These are phyloP conservation scores for Athrips mouffetella DNA, from an alignment of 2,888 invertebrate species.

Conservation along the genomic window DNA sequence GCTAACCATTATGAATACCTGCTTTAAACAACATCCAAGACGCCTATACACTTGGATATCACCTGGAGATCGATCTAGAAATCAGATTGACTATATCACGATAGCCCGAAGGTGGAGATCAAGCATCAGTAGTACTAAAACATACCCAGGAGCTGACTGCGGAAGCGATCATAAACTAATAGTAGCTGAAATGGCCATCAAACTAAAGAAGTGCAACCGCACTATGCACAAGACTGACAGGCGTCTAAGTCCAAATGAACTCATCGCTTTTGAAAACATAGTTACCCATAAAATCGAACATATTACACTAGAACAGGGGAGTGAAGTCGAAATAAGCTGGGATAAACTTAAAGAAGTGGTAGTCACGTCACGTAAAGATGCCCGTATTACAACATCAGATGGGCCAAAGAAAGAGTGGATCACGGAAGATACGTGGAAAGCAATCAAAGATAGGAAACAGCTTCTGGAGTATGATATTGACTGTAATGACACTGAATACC, in stretches of 20 bases:
- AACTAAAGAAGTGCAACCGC: neutral
- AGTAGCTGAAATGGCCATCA: neutral
- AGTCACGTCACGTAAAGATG: neutral
- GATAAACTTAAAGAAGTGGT: neutral
- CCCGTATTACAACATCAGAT: too few relatives aligned
- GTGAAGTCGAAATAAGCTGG: neutral
- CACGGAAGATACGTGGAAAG: neutral
- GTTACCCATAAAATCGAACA: neutral
- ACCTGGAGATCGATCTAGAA: slow-evolving; percentile 10
- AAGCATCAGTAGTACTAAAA: neutral
- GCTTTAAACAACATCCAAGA: slow-evolving; percentile 11
- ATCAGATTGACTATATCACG: neutral
- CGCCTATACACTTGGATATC: slow-evolving; percentile 18
- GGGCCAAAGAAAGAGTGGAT: neutral
- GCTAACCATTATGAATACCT: slow-evolving; percentile 21
- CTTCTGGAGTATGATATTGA: neutral
- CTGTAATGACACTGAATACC: neutral
- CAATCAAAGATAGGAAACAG: neutral
- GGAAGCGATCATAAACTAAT: neutral
- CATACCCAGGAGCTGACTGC: neutral
- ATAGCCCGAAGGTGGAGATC: neutral
- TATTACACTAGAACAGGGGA: neutral
- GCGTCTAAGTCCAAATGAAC: neutral
- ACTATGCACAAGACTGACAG: neutral
- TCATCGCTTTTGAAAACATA: neutral